A percentile compares a stretch with the other conserved stretches of the same genome.
Conservation (phyloP, 2,797 vertebrate species). For the Chaetodon trifasciatus region DNA sequence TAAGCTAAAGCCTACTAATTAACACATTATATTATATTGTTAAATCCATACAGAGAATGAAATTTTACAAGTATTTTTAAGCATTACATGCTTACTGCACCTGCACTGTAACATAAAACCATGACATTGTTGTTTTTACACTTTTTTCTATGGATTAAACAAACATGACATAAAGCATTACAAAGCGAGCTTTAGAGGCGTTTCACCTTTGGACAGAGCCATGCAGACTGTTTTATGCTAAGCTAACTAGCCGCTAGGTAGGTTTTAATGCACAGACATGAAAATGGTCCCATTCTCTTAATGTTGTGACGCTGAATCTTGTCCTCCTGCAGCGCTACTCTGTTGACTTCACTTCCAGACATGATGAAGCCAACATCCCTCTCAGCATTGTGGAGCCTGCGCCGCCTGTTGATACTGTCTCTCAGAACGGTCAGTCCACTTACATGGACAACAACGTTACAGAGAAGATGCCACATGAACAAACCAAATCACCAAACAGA, state of each 20-base stretch:
- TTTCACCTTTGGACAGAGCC: background rate
- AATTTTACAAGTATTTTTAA: no score
- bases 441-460: background rate
- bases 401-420: constrained; percentile 6
- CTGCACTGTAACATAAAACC: background rate
- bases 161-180: background rate
- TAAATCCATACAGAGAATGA: background rate
- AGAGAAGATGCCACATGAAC: background rate
- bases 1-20: background rate
- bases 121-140: background rate
- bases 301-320: background rate
- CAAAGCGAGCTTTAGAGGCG: background rate
- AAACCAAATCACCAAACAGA: no score
- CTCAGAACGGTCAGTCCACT: constrained; percentile 74
- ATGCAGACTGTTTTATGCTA: background rate
- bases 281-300: background rate
- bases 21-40: background rate
- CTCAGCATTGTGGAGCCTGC: constrained; percentile 72
- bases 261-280: background rate
- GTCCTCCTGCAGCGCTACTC: constrained; percentile 70
- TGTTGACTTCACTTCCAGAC: constrained; percentile 65
- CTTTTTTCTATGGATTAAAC: background rate
- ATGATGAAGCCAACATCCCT: constrained; percentile 79
- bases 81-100: background rate
- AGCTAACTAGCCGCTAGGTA: background rate